These are phyloP conservation scores for Uria aalge DNA, from an alignment of 2,113 vertebrate genomes.

Conservation along the genomic window DNA sequence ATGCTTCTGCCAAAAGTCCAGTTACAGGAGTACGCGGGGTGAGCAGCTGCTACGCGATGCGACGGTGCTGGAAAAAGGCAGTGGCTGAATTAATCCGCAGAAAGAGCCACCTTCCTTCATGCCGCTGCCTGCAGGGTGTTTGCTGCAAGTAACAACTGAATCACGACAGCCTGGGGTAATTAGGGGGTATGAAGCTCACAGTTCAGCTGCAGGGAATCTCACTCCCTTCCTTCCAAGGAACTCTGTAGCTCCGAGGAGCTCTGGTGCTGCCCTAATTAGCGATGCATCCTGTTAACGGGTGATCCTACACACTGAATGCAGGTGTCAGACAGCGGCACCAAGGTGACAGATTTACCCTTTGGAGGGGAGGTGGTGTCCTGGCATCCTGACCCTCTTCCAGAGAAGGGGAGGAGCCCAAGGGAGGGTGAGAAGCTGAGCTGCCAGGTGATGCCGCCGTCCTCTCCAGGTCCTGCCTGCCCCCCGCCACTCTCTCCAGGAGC, in stretches of 20 bases:
- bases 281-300: background rate
- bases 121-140: background rate
- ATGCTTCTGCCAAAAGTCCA: background rate
- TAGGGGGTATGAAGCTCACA: background rate
- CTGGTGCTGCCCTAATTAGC: background rate
- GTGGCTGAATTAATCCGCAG: background rate
- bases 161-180: background rate
- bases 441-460: background rate
- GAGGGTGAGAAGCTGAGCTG: background rate
- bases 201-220: background rate
- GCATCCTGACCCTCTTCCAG: background rate
- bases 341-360: background rate
- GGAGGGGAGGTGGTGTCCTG: background rate
- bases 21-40: fast-evolving
- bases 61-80: background rate
- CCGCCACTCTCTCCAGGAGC: background rate
- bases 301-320: background rate
- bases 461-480: background rate
- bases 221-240: background rate
- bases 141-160: background rate
- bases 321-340: background rate
- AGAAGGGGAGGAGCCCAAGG: background rate
- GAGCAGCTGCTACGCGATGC: background rate
- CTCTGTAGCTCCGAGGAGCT: background rate
- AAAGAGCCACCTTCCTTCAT: background rate